Evolutionary conservation across 2,797 vertebrate genomes (phyloP).

Genomic region (Passerculus sandwichensis): DNA sequence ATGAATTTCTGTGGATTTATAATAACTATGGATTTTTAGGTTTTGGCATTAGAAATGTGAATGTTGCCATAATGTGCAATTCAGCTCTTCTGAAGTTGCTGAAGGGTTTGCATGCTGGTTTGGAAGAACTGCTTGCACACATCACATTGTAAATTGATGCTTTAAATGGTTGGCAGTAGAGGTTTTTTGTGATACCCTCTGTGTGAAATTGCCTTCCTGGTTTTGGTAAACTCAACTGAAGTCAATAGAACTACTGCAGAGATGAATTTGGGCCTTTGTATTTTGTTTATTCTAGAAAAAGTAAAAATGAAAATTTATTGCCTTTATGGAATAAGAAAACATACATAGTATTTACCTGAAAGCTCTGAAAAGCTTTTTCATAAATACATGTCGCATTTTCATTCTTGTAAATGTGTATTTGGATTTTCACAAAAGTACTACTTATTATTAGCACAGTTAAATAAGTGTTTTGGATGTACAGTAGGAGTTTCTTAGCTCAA

Average conservation of each 20-base stretch:
- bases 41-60: neutral
- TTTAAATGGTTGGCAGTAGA: slow-evolving; percentile 10
- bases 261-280: slow-evolving; percentile 39
- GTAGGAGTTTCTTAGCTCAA: slow-evolving; percentile 48
- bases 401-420: slow-evolving; percentile 43
- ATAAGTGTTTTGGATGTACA: slow-evolving; percentile 54
- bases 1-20: slow-evolving; percentile 26
- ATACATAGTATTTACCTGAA: slow-evolving; percentile 44
- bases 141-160: slow-evolving; percentile 7
- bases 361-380: slow-evolving; percentile 52
- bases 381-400: neutral
- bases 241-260: slow-evolving; percentile 45
- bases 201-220: slow-evolving; percentile 43
- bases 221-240: slow-evolving; percentile 8
- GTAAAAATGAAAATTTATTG: neutral
- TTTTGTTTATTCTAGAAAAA: slow-evolving; percentile 49
- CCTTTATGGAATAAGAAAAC: slow-evolving; percentile 17
- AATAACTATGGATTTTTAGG: slow-evolving; percentile 28
- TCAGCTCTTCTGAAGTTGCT: slow-evolving; percentile 17
- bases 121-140: slow-evolving; percentile 35
- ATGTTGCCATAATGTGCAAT: slow-evolving; percentile 7
- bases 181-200: slow-evolving; percentile 19
- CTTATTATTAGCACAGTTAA: slow-evolving; percentile 60
- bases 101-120: slow-evolving; percentile 32
- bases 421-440: slow-evolving; percentile 39